Evolutionary conservation across 2,888 invertebrate species (phyloP), one percentile per base, ranked within the genome.

Genomic region (Polydrusus cervinus): DNA sequence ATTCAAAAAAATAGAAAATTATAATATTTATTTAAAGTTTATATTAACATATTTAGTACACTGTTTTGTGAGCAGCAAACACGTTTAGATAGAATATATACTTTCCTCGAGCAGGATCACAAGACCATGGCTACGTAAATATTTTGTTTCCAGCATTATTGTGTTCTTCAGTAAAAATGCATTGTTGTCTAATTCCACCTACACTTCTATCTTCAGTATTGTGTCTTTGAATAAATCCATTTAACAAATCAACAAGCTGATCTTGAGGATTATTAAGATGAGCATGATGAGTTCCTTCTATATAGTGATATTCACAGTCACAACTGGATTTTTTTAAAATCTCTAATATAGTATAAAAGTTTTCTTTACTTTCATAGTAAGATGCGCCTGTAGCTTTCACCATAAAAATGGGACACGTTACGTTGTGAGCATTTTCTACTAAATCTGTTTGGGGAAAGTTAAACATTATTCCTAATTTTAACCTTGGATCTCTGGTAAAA

Each of bases 281-380:
- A 16, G 92, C 88, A 84, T 94, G 94, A 87, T 95, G 95, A 3
- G 90, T 89, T 0, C 94, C 94, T 14, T 91, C 89, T 0, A 94
- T 87, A 76, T 89, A 88, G 71, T 91, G 89, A 76, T 89, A 89
- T 81, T 90, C 90, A 80, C 91, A 93, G 57, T 90, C 87, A 0
- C 87, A 86, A 80, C 91, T 90, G 73, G 80, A 88, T 74, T 87
- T 86, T 69, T 88, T 89, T 25, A 93, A 83, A 9, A 89, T 82
- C 57, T 89, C 88, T 18, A 92, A 80, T 77, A 91, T 89, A 79
- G 90, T 89, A 34, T 90, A 88, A 62, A 89, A 89, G 79, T 90
- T 89, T 66, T 89, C 86, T 78, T 90, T 90, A 0, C 86, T 83
- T 57, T 91, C 90, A 79, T 85, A 88, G 80, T 88, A 91, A 0